phyloP scores from a whole-genome alignment of 2,888 invertebrate species.

The Danaus chrysippus region DNA sequence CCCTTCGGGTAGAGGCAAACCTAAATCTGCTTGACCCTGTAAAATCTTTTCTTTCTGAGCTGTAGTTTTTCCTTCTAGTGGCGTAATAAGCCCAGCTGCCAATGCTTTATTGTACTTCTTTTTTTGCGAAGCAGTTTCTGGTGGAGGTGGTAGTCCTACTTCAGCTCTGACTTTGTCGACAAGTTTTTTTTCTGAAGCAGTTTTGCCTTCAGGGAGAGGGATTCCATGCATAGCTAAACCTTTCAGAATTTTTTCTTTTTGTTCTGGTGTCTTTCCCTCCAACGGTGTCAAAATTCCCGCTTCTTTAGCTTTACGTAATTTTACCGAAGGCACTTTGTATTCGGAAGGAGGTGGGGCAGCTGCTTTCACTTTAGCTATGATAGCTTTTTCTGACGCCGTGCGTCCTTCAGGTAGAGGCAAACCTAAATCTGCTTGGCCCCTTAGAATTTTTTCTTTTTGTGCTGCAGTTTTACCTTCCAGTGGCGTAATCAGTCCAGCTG shows the following conservation, averaged over 20 bases:
- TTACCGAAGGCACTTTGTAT: slow-evolving; percentile 14
- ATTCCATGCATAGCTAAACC: slow-evolving; percentile 33
- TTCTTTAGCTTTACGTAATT: slow-evolving; percentile 32
- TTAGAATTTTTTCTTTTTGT: slow-evolving; percentile 31
- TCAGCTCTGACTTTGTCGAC: slow-evolving; percentile 27
- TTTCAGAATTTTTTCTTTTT: slow-evolving; percentile 38
- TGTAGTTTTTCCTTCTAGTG: slow-evolving; percentile 25
- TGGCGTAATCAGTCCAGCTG: slow-evolving; percentile 26
- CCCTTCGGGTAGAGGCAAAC: slow-evolving; percentile 25
- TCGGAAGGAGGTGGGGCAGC: slow-evolving; percentile 11
- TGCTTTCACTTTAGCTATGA: slow-evolving; percentile 27
- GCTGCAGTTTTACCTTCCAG: slow-evolving; percentile 29
- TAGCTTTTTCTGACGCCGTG: slow-evolving; percentile 32
- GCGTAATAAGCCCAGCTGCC: slow-evolving; percentile 22
- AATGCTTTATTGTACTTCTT: slow-evolving; percentile 23
- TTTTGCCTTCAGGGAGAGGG: slow-evolving; percentile 37
- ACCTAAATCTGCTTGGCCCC: slow-evolving; percentile 23
- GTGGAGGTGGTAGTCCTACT: slow-evolving; percentile 27
- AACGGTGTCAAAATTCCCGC: slow-evolving; percentile 37
- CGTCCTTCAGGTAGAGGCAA: slow-evolving; percentile 29
- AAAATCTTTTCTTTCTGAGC: slow-evolving; percentile 25
- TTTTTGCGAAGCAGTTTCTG: slow-evolving; percentile 20
- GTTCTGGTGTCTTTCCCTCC: slow-evolving; percentile 36
- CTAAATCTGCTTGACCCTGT: slow-evolving; percentile 15
- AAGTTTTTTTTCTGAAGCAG: slow-evolving; percentile 36